phyloP scores from a whole-genome alignment of 1,140 invertebrate genomes.

The Diachasma alloeum region DNA sequence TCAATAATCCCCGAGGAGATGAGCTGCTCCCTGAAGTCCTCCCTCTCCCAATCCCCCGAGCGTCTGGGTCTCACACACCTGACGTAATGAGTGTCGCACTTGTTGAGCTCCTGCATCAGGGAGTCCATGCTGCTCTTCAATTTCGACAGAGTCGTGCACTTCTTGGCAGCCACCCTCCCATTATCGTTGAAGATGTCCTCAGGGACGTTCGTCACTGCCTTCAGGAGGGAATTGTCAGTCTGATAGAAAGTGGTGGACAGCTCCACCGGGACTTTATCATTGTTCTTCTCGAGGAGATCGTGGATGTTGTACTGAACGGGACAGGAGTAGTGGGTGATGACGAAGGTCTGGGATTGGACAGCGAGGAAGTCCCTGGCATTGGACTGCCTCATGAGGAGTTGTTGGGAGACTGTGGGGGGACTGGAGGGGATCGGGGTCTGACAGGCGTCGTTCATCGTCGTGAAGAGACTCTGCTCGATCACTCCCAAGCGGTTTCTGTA shows the following conservation, averaged over 20 bases:
- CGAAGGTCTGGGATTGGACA: constrained; percentile 43
- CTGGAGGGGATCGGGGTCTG: constrained; percentile 41
- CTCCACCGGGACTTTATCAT: constrained; percentile 52
- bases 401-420: constrained; percentile 35
- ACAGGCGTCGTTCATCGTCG: constrained; percentile 58
- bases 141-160: constrained; percentile 47
- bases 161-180: constrained; percentile 38
- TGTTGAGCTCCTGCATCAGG: constrained; percentile 44
- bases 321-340: constrained; percentile 57
- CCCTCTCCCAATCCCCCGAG: constrained; percentile 32
- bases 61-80: constrained; percentile 46
- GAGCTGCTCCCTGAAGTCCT: constrained; percentile 46
- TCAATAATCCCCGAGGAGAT: constrained; percentile 44
- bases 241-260: constrained; percentile 36
- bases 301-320: constrained; percentile 54
- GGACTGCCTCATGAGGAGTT: constrained; percentile 34
- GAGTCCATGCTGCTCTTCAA: constrained; percentile 44
- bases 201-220: constrained; percentile 19
- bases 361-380: constrained; percentile 8
- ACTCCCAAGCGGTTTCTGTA: constrained; percentile 70
- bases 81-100: constrained; percentile 51
- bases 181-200: constrained; percentile 28
- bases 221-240: constrained; percentile 36
- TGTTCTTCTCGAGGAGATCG: constrained; percentile 59
- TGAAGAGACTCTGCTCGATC: constrained; percentile 55